These are phyloP conservation scores for Resseliella maxima DNA, from an alignment of 2,888 invertebrate genomes.

Conservation along the genomic window DNA sequence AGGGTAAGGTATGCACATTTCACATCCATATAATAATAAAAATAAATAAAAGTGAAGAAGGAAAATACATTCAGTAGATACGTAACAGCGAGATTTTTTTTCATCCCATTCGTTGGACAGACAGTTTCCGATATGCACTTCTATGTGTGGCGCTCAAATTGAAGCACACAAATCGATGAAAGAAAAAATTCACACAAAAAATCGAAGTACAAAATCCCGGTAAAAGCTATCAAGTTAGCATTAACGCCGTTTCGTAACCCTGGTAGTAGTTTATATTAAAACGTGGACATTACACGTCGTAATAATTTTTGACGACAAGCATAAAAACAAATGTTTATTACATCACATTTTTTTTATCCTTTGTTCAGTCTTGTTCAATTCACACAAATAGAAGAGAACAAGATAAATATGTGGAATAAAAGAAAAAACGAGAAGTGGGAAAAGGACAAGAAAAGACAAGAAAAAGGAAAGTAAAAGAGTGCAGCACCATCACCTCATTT, in stretches of 20 bases:
- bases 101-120: slow-evolving; percentile 31
- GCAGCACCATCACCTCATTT: neutral
- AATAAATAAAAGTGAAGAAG: slow-evolving; percentile 53
- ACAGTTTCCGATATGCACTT: slow-evolving; percentile 54
- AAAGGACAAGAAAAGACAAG: neutral
- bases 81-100: slow-evolving; percentile 36
- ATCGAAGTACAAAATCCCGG: slow-evolving; percentile 45
- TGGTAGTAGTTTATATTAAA: slow-evolving; percentile 51
- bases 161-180: slow-evolving; percentile 44
- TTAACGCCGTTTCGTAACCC: slow-evolving; percentile 40
- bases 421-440: neutral
- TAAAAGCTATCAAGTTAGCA: slow-evolving; percentile 55
- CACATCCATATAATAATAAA: slow-evolving; percentile 52
- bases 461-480: neutral
- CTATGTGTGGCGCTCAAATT: slow-evolving; percentile 14
- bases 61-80: slow-evolving; percentile 46
- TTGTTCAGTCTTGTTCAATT: neutral
- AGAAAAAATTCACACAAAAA: neutral
- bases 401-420: neutral
- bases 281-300: slow-evolving; percentile 53
- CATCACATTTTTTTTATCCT: neutral
- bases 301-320: slow-evolving; percentile 54
- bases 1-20: slow-evolving; percentile 7
- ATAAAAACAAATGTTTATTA: slow-evolving; percentile 51
- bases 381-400: neutral